These are phyloP conservation scores for Oncorhynchus gorbuscha DNA, from an alignment of 2,113 vertebrate genomes.

Conservation along the genomic window DNA sequence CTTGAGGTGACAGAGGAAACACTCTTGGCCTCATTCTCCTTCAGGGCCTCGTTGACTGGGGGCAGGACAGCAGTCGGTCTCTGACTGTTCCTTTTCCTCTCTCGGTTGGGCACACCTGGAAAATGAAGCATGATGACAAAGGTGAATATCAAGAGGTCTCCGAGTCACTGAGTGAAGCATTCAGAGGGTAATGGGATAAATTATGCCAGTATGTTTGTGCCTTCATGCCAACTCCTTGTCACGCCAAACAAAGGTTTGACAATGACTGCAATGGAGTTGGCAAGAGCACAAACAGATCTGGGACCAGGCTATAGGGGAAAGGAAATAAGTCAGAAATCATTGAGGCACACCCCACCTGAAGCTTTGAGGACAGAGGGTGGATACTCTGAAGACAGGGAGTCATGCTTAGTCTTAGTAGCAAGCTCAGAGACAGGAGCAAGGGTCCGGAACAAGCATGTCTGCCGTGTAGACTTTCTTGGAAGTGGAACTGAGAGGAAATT, in stretches of 20 bases:
- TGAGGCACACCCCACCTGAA: background rate
- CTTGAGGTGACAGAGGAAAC: background rate
- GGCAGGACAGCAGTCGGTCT: slow-evolving; percentile 28
- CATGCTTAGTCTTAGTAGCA: slow-evolving; percentile 9
- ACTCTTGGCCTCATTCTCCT: slow-evolving; percentile 50
- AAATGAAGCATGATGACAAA: background rate
- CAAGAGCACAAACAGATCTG: too few relatives aligned
- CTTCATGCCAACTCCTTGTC: too few relatives aligned
- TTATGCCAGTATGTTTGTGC: too few relatives aligned
- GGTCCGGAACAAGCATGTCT: slow-evolving; percentile 60
- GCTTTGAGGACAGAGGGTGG: background rate
- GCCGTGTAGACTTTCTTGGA: slow-evolving; percentile 49
- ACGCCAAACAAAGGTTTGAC: too few relatives aligned
- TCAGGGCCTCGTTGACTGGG: slow-evolving; percentile 32
- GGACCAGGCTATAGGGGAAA: too few relatives aligned
- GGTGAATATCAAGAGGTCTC: background rate
- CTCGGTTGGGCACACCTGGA: slow-evolving; percentile 39
- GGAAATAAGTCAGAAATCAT: too few relatives aligned
- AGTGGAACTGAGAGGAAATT: slow-evolving; percentile 41
- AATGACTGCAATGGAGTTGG: too few relatives aligned
- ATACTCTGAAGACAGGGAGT: slow-evolving; percentile 14
- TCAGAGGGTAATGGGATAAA: too few relatives aligned
- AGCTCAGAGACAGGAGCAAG: background rate
- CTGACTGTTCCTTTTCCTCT: slow-evolving; percentile 38
- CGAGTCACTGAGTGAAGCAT: too few relatives aligned